Conservation (phyloP, 2,888 invertebrate genomes). For the Pecten maximus region DNA sequence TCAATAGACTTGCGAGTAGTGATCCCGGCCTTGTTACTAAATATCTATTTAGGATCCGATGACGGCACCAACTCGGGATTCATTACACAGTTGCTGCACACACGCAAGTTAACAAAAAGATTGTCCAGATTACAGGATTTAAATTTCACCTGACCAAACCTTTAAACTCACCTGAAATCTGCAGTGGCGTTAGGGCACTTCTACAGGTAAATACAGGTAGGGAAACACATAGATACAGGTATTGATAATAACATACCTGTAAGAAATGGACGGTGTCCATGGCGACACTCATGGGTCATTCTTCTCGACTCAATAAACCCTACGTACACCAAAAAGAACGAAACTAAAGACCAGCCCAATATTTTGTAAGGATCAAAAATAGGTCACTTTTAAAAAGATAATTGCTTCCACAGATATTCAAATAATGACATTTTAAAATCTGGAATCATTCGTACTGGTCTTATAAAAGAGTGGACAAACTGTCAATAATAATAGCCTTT, state of each 20-base stretch:
- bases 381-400: conserved; percentile 17
- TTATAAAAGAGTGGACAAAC: not conserved
- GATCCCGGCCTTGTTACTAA: not conserved
- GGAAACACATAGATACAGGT: not conserved
- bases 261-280: conserved; percentile 33
- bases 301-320: not conserved
- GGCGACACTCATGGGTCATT: not conserved
- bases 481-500: not conserved
- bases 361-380: not conserved
- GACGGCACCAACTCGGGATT: not conserved
- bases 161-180: not conserved
- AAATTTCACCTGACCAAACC: not conserved
- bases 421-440: not conserved
- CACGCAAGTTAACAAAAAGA: conserved; percentile 26
- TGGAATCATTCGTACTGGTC: not conserved
- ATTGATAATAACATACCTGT: not conserved
- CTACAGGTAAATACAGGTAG: not conserved
- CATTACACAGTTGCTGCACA: conserved; percentile 17
- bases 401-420: not conserved
- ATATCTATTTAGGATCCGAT: not conserved
- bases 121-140: conserved; percentile 5
- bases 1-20: not conserved
- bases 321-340: not conserved
- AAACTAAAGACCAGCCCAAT: not conserved
- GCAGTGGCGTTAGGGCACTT: not conserved